phyloP scores from a whole-genome alignment of 92 coral and sea anemone genomes.

The Paramuricea clavata region DNA sequence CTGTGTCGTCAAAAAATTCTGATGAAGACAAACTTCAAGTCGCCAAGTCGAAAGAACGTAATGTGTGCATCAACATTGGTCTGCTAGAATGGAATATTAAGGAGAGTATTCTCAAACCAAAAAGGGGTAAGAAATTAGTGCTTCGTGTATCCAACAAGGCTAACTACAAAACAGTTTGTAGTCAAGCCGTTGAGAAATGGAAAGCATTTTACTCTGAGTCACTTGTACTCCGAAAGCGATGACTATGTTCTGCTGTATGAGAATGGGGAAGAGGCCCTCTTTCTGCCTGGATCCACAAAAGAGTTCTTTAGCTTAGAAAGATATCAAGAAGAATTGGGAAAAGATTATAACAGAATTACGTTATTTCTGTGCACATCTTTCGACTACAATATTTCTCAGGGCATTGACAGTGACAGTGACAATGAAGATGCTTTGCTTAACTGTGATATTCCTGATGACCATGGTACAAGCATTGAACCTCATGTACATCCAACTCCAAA shows the following conservation, averaged over 20 bases:
- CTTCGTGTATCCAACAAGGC: constrained; percentile 32
- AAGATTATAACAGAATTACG: too few relatives aligned
- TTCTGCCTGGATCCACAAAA: constrained; percentile 68
- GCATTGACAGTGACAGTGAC: neutral
- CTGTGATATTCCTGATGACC: neutral
- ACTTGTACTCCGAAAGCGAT: constrained; percentile 54
- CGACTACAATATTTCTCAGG: too few relatives aligned
- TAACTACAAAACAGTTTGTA: constrained; percentile 46
- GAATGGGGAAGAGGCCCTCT: constrained; percentile 69
- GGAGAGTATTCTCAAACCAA: constrained; percentile 62
- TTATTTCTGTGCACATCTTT: too few relatives aligned
- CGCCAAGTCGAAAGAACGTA: constrained; percentile 16
- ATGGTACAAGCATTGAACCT: neutral
- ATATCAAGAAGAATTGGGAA: too few relatives aligned
- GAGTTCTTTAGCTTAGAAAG: constrained; percentile 25
- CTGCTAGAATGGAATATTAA: constrained; percentile 55
- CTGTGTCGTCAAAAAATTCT: neutral
- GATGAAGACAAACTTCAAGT: neutral
- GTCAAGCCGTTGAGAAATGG: constrained; percentile 68
- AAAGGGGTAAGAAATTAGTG: too few relatives aligned
- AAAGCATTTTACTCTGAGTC: constrained; percentile 59
- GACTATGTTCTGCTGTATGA: constrained; percentile 66
- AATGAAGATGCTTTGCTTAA: neutral
- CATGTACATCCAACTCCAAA: neutral
- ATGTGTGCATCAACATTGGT: constrained; percentile 54